Evolutionary conservation across 2,888 invertebrate genomes (phyloP).

Genomic region (Patella ulyssiponensis): DNA sequence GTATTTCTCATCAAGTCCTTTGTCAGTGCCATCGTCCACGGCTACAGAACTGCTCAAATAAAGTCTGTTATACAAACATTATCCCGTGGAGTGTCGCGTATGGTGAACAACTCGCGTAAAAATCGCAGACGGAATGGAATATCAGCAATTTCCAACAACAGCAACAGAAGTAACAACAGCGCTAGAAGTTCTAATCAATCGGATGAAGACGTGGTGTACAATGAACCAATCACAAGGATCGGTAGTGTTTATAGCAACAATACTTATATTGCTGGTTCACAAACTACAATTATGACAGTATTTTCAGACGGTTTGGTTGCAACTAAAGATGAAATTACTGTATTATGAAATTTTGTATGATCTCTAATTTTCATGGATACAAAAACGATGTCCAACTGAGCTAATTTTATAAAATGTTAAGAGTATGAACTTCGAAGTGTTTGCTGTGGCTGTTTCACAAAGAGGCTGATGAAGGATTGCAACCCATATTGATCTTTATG

Average conservation of each 20-base stretch:
- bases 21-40: slow-evolving; percentile 51
- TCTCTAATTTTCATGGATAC: too few relatives aligned
- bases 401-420: too few relatives aligned
- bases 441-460: too few relatives aligned
- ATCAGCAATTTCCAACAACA: background rate
- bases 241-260: background rate
- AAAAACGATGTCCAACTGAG: too few relatives aligned
- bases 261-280: background rate
- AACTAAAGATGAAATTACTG: background rate
- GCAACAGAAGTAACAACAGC: background rate
- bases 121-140: background rate
- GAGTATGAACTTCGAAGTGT: too few relatives aligned
- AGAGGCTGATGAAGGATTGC: too few relatives aligned
- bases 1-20: slow-evolving; percentile 53
- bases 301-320: background rate
- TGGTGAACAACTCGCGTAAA: slow-evolving; percentile 12
- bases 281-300: background rate
- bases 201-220: background rate
- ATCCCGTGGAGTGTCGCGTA: slow-evolving; percentile 18
- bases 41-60: slow-evolving; percentile 47
- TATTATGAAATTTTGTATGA: background rate
- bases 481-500: too few relatives aligned
- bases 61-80: slow-evolving; percentile 40
- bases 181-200: background rate
- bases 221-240: background rate